A percentile compares a stretch with the other conserved stretches of the same genome.
phyloP scores from a whole-genome alignment of 2,888 invertebrate genomes.

The Eupithecia centaureata region DNA sequence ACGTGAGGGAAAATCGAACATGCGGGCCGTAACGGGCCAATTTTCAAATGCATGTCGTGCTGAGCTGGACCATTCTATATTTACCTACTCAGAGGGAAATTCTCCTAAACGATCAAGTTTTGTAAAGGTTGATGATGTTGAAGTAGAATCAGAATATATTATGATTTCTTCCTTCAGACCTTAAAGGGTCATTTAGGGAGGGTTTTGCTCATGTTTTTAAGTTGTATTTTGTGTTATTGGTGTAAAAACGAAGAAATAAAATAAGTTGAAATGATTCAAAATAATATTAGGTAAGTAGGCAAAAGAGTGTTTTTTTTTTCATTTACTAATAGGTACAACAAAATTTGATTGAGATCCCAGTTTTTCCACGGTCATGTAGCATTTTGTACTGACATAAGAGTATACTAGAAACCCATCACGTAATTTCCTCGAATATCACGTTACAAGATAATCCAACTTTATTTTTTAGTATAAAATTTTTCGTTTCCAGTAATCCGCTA shows the following conservation, averaged over 20 bases:
- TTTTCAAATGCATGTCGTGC: slow-evolving; percentile 13
- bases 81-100: background rate
- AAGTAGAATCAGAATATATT: background rate
- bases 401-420: background rate
- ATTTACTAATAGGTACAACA: background rate
- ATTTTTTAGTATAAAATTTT: background rate
- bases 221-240: too few relatives aligned
- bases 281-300: too few relatives aligned
- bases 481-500: too few relatives aligned
- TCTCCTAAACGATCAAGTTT: background rate
- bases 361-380: background rate
- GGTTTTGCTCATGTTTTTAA: too few relatives aligned
- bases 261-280: too few relatives aligned
- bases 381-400: background rate
- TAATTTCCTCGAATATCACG: background rate
- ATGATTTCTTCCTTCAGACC: too few relatives aligned
- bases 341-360: background rate
- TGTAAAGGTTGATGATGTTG: background rate
- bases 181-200: too few relatives aligned
- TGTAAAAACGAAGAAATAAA: too few relatives aligned
- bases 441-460: background rate
- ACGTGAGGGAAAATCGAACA: slow-evolving; percentile 28
- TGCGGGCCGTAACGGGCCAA: slow-evolving; percentile 17
- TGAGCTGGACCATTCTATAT: background rate
- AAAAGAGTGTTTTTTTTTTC: background rate